These are phyloP conservation scores for Popillia japonica DNA, from an alignment of 1,140 invertebrate species.

Conservation along the genomic window DNA sequence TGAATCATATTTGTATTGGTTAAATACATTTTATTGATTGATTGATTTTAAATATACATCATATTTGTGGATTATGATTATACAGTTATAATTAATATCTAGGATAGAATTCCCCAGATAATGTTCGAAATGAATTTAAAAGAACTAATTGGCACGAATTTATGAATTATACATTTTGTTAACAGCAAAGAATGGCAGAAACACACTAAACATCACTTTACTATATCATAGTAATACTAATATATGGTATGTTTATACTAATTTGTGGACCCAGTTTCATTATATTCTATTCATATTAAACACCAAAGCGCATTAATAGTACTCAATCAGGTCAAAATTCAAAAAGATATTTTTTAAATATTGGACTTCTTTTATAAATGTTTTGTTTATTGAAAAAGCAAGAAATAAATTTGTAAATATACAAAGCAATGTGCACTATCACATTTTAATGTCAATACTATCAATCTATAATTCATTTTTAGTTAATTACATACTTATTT, in stretches of 20 bases:
- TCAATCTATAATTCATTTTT: too few relatives aligned
- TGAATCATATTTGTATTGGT: not conserved
- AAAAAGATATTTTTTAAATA: not conserved
- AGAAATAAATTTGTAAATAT: too few relatives aligned
- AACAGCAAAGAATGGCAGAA: not conserved
- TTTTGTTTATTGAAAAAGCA: too few relatives aligned
- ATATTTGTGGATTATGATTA: not conserved
- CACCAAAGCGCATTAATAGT: not conserved
- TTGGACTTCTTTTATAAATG: too few relatives aligned
- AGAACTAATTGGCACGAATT: not conserved
- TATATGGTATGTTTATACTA: not conserved
- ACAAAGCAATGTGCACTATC: too few relatives aligned
- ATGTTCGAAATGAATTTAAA: not conserved
- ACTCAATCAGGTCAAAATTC: not conserved
- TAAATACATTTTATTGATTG: constrained; percentile 8
- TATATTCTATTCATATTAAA: not conserved
- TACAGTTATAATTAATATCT: constrained; percentile 4
- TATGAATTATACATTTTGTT: not conserved
- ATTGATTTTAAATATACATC: not conserved
- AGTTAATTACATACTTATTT: too few relatives aligned
- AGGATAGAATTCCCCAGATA: not conserved
- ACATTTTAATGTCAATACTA: too few relatives aligned
- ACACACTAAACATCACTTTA: not conserved
- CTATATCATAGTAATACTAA: not conserved
- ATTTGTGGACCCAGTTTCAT: constrained; percentile 9